Conservation (phyloP, 1,140 invertebrate species). For the Eubasilissa regina region DNA sequence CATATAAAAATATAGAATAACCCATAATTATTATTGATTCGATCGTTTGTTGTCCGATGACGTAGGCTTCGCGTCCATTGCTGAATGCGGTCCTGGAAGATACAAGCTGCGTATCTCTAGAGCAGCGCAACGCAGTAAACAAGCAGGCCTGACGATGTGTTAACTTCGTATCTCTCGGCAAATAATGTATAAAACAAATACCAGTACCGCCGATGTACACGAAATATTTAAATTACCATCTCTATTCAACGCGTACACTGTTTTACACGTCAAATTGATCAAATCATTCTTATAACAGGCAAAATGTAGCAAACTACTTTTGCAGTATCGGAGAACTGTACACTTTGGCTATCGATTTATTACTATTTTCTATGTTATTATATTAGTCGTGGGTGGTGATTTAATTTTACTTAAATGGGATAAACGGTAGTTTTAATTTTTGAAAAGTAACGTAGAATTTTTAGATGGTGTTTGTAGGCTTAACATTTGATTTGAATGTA, state of each 20-base stretch:
- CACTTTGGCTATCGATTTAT: neutral
- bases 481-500: neutral
- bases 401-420: slow-evolving; percentile 11
- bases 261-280: slow-evolving; percentile 13
- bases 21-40: no score
- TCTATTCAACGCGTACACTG: slow-evolving; percentile 1
- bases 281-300: neutral
- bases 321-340: neutral
- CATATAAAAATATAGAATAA: no score
- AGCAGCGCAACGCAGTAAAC: no score
- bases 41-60: no score
- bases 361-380: slow-evolving; percentile 6
- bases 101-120: no score
- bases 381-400: neutral
- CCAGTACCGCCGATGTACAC: neutral
- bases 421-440: neutral
- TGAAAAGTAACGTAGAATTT: neutral
- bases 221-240: slow-evolving; percentile 3
- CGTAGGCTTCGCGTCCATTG: no score
- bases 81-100: no score
- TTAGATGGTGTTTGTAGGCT: slow-evolving; percentile 11
- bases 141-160: no score
- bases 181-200: slow-evolving; percentile 18
- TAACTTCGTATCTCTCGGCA: neutral
- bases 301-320: slow-evolving; percentile 27